Evolutionary conservation across 2,113 vertebrate species (phyloP), one percentile per base, ranked within the genome.

Genomic region (Parotia lawesii): DNA sequence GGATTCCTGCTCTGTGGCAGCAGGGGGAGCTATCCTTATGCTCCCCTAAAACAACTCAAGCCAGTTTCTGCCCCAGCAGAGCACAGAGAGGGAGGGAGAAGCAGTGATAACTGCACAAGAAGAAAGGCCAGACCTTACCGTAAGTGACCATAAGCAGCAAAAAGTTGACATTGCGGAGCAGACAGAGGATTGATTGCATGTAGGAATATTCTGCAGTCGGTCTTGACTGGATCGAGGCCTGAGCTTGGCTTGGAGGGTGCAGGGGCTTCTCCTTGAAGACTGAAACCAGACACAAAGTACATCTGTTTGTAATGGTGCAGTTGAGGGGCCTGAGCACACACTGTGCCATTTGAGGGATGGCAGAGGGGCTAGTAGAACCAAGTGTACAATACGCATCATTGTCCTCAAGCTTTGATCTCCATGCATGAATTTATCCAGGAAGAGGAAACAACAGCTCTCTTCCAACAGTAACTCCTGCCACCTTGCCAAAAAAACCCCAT

Each of bases 201-300:
- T 99, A 99, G 1, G 99, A 99, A 96, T 98, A 97, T 13, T 99
- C 97, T 1, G 94, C 89, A 2, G 90, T 15, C 0, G 94, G 70
- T 81, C 97, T 94, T 38, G 93, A 97, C 79, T 98, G 98, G 86
- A 98, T 97, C 47, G 96, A 96, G 54, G 98, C 98, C 94, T 99
- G 98, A 37, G 99, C 98, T 95, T 96, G 98, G 56, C 98, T 98
- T 0, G 99, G 99, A 27, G 99, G 98, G 64, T 98, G 33, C 1
- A 76, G 97, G 8, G 99, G 99, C 94, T 97, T 98, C 86, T 99
- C 98, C 96, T 98, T 98, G 96, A 99, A 99, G 12, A 99, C 99
- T 99, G 91, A 87, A 97, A 95, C 61, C 45, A 95, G 87, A 94
- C 27, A 97, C 48, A 97, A 83, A 94, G 44, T 42, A 82, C 33